Evolutionary conservation across 2,797 vertebrate genomes (phyloP).

Genomic region (Echiichthys vipera): DNA sequence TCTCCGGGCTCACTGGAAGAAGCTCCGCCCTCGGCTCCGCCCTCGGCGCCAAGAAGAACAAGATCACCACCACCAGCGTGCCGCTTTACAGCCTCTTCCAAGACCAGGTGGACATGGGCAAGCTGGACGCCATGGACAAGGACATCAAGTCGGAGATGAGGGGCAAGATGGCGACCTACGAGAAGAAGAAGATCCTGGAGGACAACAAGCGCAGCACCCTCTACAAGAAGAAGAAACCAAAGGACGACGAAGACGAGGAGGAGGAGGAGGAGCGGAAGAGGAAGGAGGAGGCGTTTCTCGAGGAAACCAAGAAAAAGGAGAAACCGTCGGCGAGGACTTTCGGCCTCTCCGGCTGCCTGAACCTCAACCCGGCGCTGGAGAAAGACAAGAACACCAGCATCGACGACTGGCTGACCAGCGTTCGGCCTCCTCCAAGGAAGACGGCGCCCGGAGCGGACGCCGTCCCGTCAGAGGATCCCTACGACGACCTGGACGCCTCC

Average conservation of each 20-base stretch:
- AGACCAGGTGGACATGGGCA: slow-evolving; percentile 90
- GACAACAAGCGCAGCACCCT: slow-evolving; percentile 94
- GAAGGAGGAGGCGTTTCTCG: slow-evolving; percentile 69
- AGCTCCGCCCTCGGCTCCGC: slow-evolving; percentile 55
- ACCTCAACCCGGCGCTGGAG: slow-evolving; percentile 66
- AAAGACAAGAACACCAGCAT: slow-evolving; percentile 82
- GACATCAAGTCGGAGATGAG: slow-evolving; percentile 91
- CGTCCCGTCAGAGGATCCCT: slow-evolving; percentile 76
- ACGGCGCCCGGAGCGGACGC: slow-evolving; percentile 64
- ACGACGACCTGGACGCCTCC: slow-evolving; percentile 82
- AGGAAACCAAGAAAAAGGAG: slow-evolving; percentile 71
- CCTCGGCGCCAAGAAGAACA: slow-evolving; percentile 70
- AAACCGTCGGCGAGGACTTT: slow-evolving; percentile 72
- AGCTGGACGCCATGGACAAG: slow-evolving; percentile 90
- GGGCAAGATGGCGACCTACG: slow-evolving; percentile 91
- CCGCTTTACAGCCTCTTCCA: slow-evolving; percentile 94
- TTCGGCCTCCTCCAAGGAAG: slow-evolving; percentile 84
- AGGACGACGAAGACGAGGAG: slow-evolving; percentile 81
- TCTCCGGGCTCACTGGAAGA: slow-evolving; percentile 80
- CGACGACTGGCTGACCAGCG: slow-evolving; percentile 89
- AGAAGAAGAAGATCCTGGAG: slow-evolving; percentile 91
- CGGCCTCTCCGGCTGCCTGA: slow-evolving; percentile 79
- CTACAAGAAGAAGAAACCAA: slow-evolving; percentile 94
- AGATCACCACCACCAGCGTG: slow-evolving; percentile 90
- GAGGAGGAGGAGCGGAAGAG: slow-evolving; percentile 72